Conservation (phyloP, 2,797 vertebrate genomes). For the Valencia hispanica region DNA sequence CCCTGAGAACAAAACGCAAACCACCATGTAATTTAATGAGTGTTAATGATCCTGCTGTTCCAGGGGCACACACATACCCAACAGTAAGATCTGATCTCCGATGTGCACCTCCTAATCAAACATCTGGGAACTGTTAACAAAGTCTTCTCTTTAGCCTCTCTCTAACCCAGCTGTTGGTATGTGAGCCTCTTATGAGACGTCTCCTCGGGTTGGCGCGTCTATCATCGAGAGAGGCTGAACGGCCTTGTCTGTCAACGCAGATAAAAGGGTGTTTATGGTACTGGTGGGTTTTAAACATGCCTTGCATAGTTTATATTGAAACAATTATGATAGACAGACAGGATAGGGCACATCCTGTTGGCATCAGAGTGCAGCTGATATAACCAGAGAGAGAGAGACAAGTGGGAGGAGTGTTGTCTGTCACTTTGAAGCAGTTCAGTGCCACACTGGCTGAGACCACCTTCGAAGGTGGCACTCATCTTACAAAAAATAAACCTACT, state of each 20-base stretch:
- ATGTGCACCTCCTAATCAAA: constrained; percentile 78
- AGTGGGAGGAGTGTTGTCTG: constrained; percentile 28
- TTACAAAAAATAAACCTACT: constrained; percentile 16
- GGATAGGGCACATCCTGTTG: constrained; percentile 54
- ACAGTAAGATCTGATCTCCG: constrained; percentile 56
- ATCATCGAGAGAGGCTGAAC: constrained; percentile 65
- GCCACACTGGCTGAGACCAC: constrained; percentile 60
- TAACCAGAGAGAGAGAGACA: constrained; percentile 11
- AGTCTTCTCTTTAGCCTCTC: constrained; percentile 24
- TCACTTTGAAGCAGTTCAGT: constrained; percentile 44
- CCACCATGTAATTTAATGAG: constrained; percentile 19
- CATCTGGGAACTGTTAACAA: constrained; percentile 77
- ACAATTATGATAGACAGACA: constrained; percentile 74
- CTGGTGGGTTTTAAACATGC: constrained; percentile 70
- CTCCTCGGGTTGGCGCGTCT: constrained; percentile 61
- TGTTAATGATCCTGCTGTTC: constrained; percentile 30
- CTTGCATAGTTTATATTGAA: constrained; percentile 78
- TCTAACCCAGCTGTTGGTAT: constrained; percentile 37
- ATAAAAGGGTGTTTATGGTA: constrained; percentile 71
- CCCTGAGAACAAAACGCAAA: constrained; percentile 12
- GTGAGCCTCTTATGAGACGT: constrained; percentile 54
- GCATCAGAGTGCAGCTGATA: constrained; percentile 27
- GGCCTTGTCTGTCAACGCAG: constrained; percentile 68
- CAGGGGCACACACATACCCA: constrained; percentile 14
- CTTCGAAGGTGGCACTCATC: constrained; percentile 45